Conservation (phyloP, 2,797 vertebrate genomes). For the Masticophis lateralis region DNA sequence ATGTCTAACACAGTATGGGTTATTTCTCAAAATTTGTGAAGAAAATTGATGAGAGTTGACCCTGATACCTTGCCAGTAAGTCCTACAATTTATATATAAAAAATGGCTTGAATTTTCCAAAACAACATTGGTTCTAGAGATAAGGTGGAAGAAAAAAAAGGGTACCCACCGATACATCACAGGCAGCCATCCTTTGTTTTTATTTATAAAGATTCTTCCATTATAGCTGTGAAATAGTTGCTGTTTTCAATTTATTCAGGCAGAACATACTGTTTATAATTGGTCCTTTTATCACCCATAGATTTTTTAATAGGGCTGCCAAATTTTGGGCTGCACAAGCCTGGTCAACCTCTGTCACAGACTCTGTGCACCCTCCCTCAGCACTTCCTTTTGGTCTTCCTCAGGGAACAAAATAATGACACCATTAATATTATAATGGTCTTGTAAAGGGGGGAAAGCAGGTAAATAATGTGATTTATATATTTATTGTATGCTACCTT, state of each 20-base stretch:
- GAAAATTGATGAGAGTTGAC: background rate
- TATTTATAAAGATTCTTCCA: conserved; percentile 34
- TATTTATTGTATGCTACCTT: background rate
- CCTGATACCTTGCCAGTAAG: conserved; percentile 29
- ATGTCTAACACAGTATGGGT: background rate
- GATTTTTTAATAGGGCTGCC: background rate
- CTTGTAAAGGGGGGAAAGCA: background rate
- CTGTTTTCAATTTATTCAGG: conserved; percentile 37
- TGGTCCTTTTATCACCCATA: background rate
- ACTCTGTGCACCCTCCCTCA: background rate
- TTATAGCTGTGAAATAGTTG: conserved; percentile 34
- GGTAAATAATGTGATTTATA: background rate
- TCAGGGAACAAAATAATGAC: background rate
- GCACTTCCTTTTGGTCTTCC: background rate
- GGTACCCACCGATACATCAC: conserved; percentile 45
- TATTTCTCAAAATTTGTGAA: background rate
- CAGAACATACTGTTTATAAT: background rate
- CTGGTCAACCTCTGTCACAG: background rate
- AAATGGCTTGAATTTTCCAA: conserved; percentile 41
- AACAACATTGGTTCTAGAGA: conserved; percentile 47
- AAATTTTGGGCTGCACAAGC: background rate
- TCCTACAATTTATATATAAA: conserved; percentile 49
- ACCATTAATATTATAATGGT: background rate
- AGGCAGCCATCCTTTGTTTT: conserved; percentile 42
- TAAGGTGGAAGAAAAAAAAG: conserved; percentile 42